A percentile compares a stretch with the other conserved stretches of the same genome.
Evolutionary conservation across 1,140 invertebrate species (phyloP).

Genomic region (Musca domestica): DNA sequence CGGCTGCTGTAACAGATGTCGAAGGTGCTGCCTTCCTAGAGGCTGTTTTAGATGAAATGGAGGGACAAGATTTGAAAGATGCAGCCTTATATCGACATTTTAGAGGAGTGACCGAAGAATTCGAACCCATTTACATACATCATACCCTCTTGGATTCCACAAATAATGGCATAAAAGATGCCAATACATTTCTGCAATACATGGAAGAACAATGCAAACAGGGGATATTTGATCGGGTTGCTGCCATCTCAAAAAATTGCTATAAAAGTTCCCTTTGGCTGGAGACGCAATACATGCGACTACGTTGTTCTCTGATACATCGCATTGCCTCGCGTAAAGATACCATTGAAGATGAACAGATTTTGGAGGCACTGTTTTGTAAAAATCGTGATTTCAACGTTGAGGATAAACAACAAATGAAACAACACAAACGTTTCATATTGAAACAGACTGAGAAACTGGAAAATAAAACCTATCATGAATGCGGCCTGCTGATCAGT

Average conservation of each 20-base stretch:
- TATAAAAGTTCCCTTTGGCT: constrained; percentile 49
- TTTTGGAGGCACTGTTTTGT: constrained; percentile 45
- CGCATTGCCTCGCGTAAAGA: constrained; percentile 39
- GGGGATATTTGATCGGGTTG: constrained; percentile 39
- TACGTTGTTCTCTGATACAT: constrained; percentile 49
- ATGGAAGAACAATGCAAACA: constrained; percentile 41
- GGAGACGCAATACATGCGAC: constrained; percentile 47
- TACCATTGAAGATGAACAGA: constrained; percentile 39
- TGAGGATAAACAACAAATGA: constrained; percentile 41
- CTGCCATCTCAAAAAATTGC: constrained; percentile 36
- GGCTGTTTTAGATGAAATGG: constrained; percentile 42
- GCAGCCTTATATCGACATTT: constrained; percentile 45
- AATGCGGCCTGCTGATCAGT: constrained; percentile 46
- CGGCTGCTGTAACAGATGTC: constrained; percentile 24
- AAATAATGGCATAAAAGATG: constrained; percentile 38
- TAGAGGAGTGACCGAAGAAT: constrained; percentile 39
- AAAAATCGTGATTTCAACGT: constrained; percentile 42
- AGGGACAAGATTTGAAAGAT: constrained; percentile 34
- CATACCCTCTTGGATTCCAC: constrained; percentile 37
- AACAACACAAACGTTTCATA: constrained; percentile 52
- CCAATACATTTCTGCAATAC: constrained; percentile 35
- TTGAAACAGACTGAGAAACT: constrained; percentile 50
- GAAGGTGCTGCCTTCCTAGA: constrained; percentile 40
- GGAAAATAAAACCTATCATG: constrained; percentile 47
- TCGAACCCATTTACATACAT: constrained; percentile 44